These are phyloP conservation scores for Coryphaenoides rupestris DNA, from an alignment of 2,113 vertebrate genomes.

Conservation along the genomic window DNA sequence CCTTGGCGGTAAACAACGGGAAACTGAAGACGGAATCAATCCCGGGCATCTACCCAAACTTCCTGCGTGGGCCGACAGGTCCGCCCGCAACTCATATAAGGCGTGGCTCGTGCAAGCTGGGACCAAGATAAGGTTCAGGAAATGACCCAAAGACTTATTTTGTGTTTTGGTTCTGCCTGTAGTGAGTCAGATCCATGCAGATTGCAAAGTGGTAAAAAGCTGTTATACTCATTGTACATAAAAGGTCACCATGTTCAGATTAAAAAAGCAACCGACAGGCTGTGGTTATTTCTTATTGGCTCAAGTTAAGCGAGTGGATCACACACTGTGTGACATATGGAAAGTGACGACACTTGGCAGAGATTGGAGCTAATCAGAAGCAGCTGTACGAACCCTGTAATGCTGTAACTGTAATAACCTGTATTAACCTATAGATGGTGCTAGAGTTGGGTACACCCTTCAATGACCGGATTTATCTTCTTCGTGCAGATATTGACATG, in stretches of 20 bases:
- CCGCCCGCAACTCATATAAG: conserved; percentile 26
- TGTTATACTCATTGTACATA: too few relatives aligned
- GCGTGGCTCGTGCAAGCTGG: conserved; percentile 30
- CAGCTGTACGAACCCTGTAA: neutral
- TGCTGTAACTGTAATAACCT: neutral
- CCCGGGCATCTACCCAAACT: conserved; percentile 19
- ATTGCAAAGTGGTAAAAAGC: conserved; percentile 31
- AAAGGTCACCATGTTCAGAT: neutral
- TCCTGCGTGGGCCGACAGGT: conserved; percentile 21
- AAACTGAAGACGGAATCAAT: conserved; percentile 59
- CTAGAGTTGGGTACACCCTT: neutral
- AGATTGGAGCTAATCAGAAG: too few relatives aligned
- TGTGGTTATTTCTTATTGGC: too few relatives aligned
- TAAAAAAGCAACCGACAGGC: too few relatives aligned
- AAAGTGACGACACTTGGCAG: too few relatives aligned
- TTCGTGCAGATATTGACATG: conserved; percentile 3
- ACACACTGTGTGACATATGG: too few relatives aligned
- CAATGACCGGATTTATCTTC: neutral
- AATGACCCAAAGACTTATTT: conserved; percentile 61
- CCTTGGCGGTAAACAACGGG: conserved; percentile 20
- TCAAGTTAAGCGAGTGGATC: too few relatives aligned
- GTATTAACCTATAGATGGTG: neutral
- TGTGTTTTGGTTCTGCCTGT: conserved; percentile 41
- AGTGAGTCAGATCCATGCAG: conserved; percentile 28
- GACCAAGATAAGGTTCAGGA: conserved; percentile 57